Evolutionary conservation across 2,888 invertebrate genomes (phyloP).

Genomic region (Caradrina clavipalpis): DNA sequence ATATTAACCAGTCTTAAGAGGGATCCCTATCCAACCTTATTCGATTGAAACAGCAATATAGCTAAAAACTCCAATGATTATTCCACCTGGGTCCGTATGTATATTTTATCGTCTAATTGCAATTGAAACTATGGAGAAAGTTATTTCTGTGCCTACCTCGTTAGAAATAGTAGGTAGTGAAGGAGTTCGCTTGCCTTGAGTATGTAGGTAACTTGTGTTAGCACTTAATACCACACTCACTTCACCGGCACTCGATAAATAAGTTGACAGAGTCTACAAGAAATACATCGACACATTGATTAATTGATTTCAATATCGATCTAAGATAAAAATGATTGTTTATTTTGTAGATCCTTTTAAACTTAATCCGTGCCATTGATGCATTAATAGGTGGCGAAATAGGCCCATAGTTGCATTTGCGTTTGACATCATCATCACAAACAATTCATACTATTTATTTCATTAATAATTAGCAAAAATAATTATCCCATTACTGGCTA

Average conservation of each 20-base stretch:
- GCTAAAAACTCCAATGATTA: neutral
- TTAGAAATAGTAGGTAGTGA: slow-evolving; percentile 31
- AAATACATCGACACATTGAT: slow-evolving; percentile 19
- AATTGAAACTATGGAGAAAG: slow-evolving; percentile 50
- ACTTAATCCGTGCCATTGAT: too few relatives aligned
- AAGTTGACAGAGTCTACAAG: slow-evolving; percentile 28
- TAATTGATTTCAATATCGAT: slow-evolving; percentile 6
- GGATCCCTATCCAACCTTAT: neutral
- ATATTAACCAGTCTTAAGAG: slow-evolving; percentile 1
- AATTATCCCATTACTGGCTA: too few relatives aligned
- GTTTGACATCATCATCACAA: too few relatives aligned
- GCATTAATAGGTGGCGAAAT: too few relatives aligned
- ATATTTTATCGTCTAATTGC: slow-evolving; percentile 31
- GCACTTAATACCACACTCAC: slow-evolving; percentile 55
- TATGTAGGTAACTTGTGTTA: slow-evolving; percentile 66
- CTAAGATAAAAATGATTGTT: neutral
- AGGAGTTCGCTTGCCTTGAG: slow-evolving; percentile 55
- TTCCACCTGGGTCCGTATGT: slow-evolving; percentile 15
- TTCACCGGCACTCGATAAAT: slow-evolving; percentile 58
- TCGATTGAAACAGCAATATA: neutral
- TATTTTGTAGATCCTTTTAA: too few relatives aligned
- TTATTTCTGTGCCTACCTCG: slow-evolving; percentile 23
- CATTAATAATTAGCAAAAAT: too few relatives aligned
- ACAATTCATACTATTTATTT: too few relatives aligned
- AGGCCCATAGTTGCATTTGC: too few relatives aligned